These are phyloP conservation scores for Hyles euphorbiae DNA, from an alignment of 1,140 invertebrate genomes.

Conservation along the genomic window DNA sequence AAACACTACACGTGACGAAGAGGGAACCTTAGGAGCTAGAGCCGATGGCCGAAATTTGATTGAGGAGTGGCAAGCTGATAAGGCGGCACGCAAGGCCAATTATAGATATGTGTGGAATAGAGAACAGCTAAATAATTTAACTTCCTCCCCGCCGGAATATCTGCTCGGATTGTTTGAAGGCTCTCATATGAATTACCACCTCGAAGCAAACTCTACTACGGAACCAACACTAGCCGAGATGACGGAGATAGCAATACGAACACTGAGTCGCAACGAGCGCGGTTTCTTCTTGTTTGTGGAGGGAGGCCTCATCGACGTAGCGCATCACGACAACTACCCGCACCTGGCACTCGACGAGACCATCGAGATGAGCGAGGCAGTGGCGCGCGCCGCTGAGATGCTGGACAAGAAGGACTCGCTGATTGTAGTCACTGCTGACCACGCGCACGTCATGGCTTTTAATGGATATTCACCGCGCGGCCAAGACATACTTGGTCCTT, in stretches of 20 bases:
- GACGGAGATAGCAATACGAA: conserved; percentile 85
- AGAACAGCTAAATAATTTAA: conserved; percentile 77
- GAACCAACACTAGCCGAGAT: conserved; percentile 87
- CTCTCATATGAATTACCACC: conserved; percentile 55
- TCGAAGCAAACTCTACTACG: conserved; percentile 60
- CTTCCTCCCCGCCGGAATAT: conserved; percentile 79
- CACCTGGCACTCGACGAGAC: conserved; percentile 78
- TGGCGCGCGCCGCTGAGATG: conserved; percentile 69
- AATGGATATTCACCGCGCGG: conserved; percentile 78
- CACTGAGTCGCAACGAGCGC: conserved; percentile 85
- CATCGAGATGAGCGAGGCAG: conserved; percentile 76
- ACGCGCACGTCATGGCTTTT: conserved; percentile 79
- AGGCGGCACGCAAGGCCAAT: conserved; percentile 76
- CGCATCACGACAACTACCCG: conserved; percentile 83
- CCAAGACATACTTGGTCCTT: conserved; percentile 69
- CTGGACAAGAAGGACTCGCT: conserved; percentile 76
- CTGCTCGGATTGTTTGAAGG: conserved; percentile 78
- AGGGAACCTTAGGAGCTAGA: conserved; percentile 79
- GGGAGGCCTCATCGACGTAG: conserved; percentile 75
- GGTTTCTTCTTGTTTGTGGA: conserved; percentile 94
- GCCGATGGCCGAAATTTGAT: conserved; percentile 74
- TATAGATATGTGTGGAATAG: conserved; percentile 80
- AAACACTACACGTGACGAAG: conserved; percentile 78
- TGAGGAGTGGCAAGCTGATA: conserved; percentile 48
- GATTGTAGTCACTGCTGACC: conserved; percentile 81